Evolutionary conservation across 2,888 invertebrate genomes (phyloP).

Genomic region (Chesias legatella): DNA sequence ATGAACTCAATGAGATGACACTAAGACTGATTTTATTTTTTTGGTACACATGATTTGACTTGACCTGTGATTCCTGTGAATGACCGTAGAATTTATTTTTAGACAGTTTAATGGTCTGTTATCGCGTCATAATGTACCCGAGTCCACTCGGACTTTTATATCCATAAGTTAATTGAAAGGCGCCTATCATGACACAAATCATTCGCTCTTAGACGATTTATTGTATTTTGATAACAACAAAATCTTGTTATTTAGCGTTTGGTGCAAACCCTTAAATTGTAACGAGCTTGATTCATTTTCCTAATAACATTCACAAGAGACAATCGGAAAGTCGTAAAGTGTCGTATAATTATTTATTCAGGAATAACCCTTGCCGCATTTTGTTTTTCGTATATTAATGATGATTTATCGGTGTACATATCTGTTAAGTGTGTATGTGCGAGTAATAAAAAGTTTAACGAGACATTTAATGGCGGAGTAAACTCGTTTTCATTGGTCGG

Average conservation of each 20-base stretch:
- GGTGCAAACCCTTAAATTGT: constrained; percentile 54
- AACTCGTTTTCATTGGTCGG: constrained; percentile 68
- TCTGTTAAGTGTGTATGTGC: constrained; percentile 71
- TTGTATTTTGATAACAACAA: constrained; percentile 51
- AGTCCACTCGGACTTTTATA: constrained; percentile 16
- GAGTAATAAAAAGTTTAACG: constrained; percentile 72
- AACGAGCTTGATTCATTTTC: constrained; percentile 50
- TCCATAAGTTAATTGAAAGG: constrained; percentile 32
- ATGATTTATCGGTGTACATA: constrained; percentile 72
- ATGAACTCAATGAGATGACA: too few species aligned
- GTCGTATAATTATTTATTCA: constrained; percentile 69
- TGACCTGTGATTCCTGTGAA: constrained; percentile 33
- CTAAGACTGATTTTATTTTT: too few species aligned
- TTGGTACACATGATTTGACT: constrained; percentile 22
- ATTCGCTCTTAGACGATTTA: constrained; percentile 41
- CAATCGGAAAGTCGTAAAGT: constrained; percentile 61
- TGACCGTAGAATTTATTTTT: constrained; percentile 33
- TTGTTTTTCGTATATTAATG: constrained; percentile 67
- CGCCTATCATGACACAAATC: constrained; percentile 39
- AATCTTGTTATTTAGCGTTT: constrained; percentile 44
- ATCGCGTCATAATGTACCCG: constrained; percentile 29
- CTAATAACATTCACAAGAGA: constrained; percentile 62
- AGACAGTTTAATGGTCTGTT: constrained; percentile 31
- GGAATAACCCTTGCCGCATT: constrained; percentile 55
- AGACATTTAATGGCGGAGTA: constrained; percentile 63